phyloP scores from a whole-genome alignment of 2,113 vertebrate species.

The Calypte anna region DNA sequence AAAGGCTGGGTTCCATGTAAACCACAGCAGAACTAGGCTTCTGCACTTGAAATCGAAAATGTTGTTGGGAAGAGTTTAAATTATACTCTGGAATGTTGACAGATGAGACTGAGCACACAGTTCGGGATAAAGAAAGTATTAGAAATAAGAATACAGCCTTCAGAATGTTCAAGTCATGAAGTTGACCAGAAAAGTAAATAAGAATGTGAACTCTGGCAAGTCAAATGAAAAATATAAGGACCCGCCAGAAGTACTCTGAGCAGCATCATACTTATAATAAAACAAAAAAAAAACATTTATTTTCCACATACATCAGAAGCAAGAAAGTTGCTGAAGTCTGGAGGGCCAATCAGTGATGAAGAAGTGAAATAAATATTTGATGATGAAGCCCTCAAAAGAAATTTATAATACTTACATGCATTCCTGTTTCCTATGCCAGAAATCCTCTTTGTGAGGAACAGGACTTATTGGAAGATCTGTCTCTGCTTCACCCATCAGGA shows the following conservation, averaged over 20 bases:
- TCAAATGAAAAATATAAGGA: constrained; percentile 12
- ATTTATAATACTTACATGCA: not conserved
- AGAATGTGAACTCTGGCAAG: not conserved
- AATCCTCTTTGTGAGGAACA: not conserved
- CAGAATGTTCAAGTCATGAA: constrained; percentile 24
- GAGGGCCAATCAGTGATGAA: not conserved
- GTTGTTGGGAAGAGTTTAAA: constrained; percentile 44
- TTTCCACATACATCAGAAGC: not conserved
- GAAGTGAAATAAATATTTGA: constrained; percentile 10
- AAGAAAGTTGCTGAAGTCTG: not conserved
- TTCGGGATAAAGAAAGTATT: constrained; percentile 34
- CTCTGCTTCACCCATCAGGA: constrained; percentile 11
- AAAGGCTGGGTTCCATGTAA: constrained; percentile 52
- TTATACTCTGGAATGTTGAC: constrained; percentile 48
- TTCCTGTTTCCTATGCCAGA: constrained; percentile 11
- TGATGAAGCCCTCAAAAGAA: not conserved
- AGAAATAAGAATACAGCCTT: constrained; percentile 39
- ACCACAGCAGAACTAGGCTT: constrained; percentile 36
- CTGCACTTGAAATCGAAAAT: not conserved
- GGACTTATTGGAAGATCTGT: not conserved
- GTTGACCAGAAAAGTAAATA: constrained; percentile 40
- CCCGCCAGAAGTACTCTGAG: not conserved
- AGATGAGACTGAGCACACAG: constrained; percentile 44
- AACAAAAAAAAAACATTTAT: not conserved
- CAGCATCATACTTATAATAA: not conserved